phyloP scores from a whole-genome alignment of 1,140 invertebrate genomes.

The Patella vulgata region DNA sequence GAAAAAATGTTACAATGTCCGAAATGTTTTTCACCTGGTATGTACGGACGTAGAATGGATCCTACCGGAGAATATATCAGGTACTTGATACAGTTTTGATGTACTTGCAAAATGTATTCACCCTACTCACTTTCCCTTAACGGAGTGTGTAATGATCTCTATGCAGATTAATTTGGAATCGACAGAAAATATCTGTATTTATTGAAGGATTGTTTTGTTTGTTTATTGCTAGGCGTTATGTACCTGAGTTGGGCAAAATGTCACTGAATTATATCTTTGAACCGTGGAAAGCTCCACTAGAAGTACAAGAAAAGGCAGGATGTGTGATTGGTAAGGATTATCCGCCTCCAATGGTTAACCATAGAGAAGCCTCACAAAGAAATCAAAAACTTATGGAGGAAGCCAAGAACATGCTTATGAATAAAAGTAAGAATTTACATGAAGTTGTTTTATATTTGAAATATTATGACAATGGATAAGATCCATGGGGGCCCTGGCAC shows the following conservation, averaged over 20 bases:
- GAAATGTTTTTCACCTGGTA: slow-evolving; percentile 76
- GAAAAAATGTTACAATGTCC: slow-evolving; percentile 71
- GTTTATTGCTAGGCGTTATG: slow-evolving; percentile 61
- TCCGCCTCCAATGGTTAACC: slow-evolving; percentile 67
- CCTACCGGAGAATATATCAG: slow-evolving; percentile 77
- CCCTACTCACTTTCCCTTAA: too few relatives aligned
- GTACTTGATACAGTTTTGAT: too few relatives aligned
- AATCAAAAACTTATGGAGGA: slow-evolving; percentile 58
- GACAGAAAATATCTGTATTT: too few relatives aligned
- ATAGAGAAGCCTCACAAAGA: slow-evolving; percentile 58
- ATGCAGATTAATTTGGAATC: too few relatives aligned
- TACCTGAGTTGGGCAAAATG: slow-evolving; percentile 66
- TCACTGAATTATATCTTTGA: slow-evolving; percentile 68
- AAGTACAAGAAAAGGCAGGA: slow-evolving; percentile 64
- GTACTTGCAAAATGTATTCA: too few relatives aligned
- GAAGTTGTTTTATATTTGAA: too few relatives aligned
- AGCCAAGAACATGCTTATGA: slow-evolving; percentile 42
- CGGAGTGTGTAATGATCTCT: too few relatives aligned
- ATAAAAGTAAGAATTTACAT: too few relatives aligned
- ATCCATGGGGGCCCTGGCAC: too few relatives aligned
- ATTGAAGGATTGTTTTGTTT: neutral
- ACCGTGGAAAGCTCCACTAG: slow-evolving; percentile 68
- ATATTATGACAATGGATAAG: too few relatives aligned
- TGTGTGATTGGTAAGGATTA: slow-evolving; percentile 69
- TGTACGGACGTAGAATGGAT: slow-evolving; percentile 77